Evolutionary conservation across 23 tunicate species (phyloP).

Genomic region (Halocynthia aurantium): DNA sequence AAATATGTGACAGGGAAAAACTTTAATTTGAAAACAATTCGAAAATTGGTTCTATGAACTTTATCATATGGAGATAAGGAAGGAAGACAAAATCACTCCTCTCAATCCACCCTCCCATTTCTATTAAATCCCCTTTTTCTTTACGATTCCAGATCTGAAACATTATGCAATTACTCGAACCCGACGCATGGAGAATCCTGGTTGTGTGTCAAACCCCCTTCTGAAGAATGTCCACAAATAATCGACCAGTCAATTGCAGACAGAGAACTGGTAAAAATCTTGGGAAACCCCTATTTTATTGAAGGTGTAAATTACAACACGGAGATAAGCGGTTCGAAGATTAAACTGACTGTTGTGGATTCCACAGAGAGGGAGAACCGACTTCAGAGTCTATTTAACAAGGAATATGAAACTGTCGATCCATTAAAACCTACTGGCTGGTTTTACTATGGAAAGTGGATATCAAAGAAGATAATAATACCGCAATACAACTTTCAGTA

Average conservation of each 20-base stretch:
- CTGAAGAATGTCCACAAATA: constrained; percentile 38
- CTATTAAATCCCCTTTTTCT: background rate
- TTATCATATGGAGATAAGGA: background rate
- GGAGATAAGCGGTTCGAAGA: background rate
- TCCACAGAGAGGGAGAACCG: background rate
- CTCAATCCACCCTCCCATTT: background rate
- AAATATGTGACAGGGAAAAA: too few relatives aligned
- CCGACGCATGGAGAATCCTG: constrained; percentile 35
- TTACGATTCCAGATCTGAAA: background rate
- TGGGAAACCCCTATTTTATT: background rate
- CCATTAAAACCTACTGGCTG: constrained; percentile 21
- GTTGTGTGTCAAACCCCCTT: constrained; percentile 24
- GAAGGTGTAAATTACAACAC: background rate
- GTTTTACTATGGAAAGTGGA: constrained; percentile 24
- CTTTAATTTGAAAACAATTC: too few relatives aligned
- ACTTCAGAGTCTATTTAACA: background rate
- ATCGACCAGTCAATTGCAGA: background rate
- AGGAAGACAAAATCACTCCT: background rate
- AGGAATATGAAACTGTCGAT: background rate
- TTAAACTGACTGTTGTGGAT: background rate
- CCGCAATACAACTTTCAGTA: too few relatives aligned
- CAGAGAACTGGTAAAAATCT: background rate
- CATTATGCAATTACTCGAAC: constrained; percentile 25
- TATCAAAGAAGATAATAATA: constrained; percentile 1
- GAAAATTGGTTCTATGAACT: too few relatives aligned